phyloP scores from a whole-genome alignment of 2,888 invertebrate genomes.

The Agrotis clavis region DNA sequence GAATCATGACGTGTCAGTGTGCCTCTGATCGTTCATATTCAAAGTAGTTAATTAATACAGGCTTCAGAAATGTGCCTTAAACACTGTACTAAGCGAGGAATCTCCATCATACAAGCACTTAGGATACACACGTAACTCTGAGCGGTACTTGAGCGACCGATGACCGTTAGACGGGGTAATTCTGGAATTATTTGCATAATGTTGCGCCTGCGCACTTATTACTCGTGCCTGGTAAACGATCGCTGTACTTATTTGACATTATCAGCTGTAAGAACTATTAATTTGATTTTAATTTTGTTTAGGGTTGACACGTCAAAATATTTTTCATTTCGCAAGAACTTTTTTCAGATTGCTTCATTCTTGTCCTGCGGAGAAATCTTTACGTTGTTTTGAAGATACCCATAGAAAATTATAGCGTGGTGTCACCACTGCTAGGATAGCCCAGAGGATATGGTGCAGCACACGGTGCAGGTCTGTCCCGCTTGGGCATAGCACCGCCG shows the following conservation, averaged over 20 bases:
- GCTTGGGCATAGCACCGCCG: too few relatives aligned
- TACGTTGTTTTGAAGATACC: too few relatives aligned
- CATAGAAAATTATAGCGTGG: too few relatives aligned
- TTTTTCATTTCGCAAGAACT: too few relatives aligned
- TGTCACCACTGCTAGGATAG: too few relatives aligned
- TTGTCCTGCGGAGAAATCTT: too few relatives aligned
- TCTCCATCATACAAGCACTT: slow-evolving; percentile 52
- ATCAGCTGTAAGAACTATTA: slow-evolving; percentile 53
- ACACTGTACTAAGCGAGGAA: slow-evolving; percentile 37
- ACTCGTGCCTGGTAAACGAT: slow-evolving; percentile 56
- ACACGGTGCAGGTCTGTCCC: too few relatives aligned
- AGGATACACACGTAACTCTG: slow-evolving; percentile 35
- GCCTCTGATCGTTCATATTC: slow-evolving; percentile 3
- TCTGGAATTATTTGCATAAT: slow-evolving; percentile 72
- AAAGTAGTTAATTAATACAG: slow-evolving; percentile 21
- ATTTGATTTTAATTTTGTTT: slow-evolving; percentile 40
- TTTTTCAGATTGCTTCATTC: too few relatives aligned
- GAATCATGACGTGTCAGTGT: too few relatives aligned
- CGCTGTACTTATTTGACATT: slow-evolving; percentile 52
- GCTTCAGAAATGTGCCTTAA: slow-evolving; percentile 40
- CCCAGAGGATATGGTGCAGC: too few relatives aligned
- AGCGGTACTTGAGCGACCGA: slow-evolving; percentile 53
- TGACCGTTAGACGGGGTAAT: slow-evolving; percentile 69
- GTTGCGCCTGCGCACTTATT: slow-evolving; percentile 55
- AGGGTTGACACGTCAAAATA: slow-evolving; percentile 28